A percentile compares a stretch with the other conserved stretches of the same genome.
Evolutionary conservation across 2,797 vertebrate genomes (phyloP).

Genomic region (Gallinago solitaria): DNA sequence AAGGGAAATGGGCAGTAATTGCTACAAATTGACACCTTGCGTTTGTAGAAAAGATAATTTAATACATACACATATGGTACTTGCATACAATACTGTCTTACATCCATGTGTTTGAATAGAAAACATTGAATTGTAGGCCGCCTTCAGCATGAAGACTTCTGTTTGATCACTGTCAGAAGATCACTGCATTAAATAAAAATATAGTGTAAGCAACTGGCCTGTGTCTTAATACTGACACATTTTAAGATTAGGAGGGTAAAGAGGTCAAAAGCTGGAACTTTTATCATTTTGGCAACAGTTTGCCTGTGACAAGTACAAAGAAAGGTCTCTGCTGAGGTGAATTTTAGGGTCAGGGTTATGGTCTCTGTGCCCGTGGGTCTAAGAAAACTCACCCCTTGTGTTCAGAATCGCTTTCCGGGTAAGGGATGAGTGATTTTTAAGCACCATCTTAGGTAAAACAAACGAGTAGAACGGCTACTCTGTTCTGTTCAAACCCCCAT

Average conservation of each 20-base stretch:
- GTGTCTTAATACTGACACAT: slow-evolving; percentile 12
- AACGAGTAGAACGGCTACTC: rapidly evolving
- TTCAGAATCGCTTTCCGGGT: neutral
- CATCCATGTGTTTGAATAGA: neutral
- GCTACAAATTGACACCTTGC: neutral
- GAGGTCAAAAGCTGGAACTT: neutral
- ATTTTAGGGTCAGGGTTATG: neutral
- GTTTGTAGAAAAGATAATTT: slow-evolving; percentile 53
- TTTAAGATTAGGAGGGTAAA: neutral
- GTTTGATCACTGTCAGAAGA: neutral
- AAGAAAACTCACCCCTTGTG: rapidly evolving
- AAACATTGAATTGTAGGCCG: neutral
- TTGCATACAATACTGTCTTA: neutral
- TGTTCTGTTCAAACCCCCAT: neutral
- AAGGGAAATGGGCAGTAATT: neutral
- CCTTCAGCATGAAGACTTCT: neutral
- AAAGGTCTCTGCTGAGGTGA: neutral
- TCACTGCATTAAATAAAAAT: neutral
- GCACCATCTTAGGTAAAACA: too few species aligned
- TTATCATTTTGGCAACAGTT: neutral
- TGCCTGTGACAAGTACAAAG: rapidly evolving
- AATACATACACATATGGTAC: neutral
- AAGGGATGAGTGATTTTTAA: neutral
- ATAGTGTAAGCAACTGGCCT: neutral
- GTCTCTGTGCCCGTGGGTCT: rapidly evolving